A percentile compares a stretch with the other conserved stretches of the same genome.
These are phyloP conservation scores for Sminthurides aquaticus DNA, from an alignment of 2,888 invertebrate species.

Conservation along the genomic window DNA sequence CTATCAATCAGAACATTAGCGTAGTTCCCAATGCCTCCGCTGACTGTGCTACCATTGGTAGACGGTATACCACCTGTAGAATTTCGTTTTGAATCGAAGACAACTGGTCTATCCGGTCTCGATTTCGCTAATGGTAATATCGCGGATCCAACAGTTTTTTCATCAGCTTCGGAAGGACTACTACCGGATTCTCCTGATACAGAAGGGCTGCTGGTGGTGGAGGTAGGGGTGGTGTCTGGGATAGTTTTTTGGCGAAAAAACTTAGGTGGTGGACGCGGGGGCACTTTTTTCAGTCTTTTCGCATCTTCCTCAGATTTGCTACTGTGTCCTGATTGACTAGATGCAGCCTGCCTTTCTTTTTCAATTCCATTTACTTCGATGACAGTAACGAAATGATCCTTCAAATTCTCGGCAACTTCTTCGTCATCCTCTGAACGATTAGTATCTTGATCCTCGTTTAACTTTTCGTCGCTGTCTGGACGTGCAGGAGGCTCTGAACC, in stretches of 20 bases:
- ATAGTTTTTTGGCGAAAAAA: slow-evolving; percentile 4
- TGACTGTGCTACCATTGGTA: not conserved
- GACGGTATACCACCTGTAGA: slow-evolving; percentile 6
- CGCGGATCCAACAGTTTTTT: not conserved
- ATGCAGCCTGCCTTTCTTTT: slow-evolving; percentile 44
- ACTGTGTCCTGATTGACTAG: slow-evolving; percentile 28
- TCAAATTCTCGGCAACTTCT: slow-evolving; percentile 41
- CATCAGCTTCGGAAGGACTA: slow-evolving; percentile 4
- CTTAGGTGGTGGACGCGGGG: slow-evolving; percentile 49
- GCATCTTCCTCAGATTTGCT: slow-evolving; percentile 19
- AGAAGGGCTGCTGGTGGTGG: slow-evolving; percentile 15
- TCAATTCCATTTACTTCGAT: slow-evolving; percentile 72
- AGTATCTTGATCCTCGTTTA: slow-evolving; percentile 1
- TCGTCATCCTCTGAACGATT: slow-evolving; percentile 50
- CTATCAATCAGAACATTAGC: slow-evolving; percentile 7
- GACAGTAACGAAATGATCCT: slow-evolving; percentile 71
- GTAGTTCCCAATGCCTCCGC: not conserved
- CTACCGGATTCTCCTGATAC: not conserved
- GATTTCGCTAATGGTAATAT: slow-evolving; percentile 9
- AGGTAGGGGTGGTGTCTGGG: slow-evolving; percentile 6
- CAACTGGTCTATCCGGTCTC: slow-evolving; percentile 33
- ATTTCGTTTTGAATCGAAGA: slow-evolving; percentile 39
- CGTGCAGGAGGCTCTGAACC: not conserved
- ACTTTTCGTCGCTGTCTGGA: slow-evolving; percentile 46
- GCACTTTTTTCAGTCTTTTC: slow-evolving; percentile 44